Conservation (phyloP, 2,888 invertebrate genomes). For the Toxonevra muliebris region DNA sequence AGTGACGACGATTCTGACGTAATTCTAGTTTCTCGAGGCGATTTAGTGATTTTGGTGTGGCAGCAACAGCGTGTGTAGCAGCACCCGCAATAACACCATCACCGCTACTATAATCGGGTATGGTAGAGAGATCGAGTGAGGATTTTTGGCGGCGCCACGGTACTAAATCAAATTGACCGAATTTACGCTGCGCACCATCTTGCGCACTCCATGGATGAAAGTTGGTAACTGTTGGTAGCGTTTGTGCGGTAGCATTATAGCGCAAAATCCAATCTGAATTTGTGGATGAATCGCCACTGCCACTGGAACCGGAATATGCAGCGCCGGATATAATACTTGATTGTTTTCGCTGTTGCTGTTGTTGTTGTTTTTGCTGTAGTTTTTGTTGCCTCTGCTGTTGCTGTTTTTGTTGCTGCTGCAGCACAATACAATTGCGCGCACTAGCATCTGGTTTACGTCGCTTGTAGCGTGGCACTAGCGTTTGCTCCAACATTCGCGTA, state of each 20-base stretch:
- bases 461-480: slow-evolving; percentile 55
- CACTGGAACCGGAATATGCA: background rate
- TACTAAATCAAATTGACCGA: slow-evolving; percentile 61
- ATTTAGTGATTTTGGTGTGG: slow-evolving; percentile 47
- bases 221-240: slow-evolving; percentile 49
- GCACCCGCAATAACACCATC: background rate
- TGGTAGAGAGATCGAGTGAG: slow-evolving; percentile 51
- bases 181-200: slow-evolving; percentile 47
- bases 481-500: slow-evolving; percentile 55
- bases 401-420: slow-evolving; percentile 2
- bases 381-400: background rate
- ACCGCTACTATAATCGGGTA: slow-evolving; percentile 51
- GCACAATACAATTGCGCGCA: slow-evolving; percentile 53
- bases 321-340: background rate
- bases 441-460: slow-evolving; percentile 52
- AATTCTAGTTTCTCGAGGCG: slow-evolving; percentile 58
- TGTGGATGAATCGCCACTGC: background rate
- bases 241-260: slow-evolving; percentile 47
- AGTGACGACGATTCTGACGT: slow-evolving; percentile 56
- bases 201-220: slow-evolving; percentile 60
- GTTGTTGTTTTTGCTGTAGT: background rate
- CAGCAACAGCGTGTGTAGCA: slow-evolving; percentile 7
- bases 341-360: background rate
- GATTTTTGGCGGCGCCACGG: slow-evolving; percentile 61
- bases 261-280: slow-evolving; percentile 60